Evolutionary conservation across 2,113 vertebrate genomes (phyloP), one percentile per base, ranked within the genome.

Genomic region (Mohoua ochrocephala): DNA sequence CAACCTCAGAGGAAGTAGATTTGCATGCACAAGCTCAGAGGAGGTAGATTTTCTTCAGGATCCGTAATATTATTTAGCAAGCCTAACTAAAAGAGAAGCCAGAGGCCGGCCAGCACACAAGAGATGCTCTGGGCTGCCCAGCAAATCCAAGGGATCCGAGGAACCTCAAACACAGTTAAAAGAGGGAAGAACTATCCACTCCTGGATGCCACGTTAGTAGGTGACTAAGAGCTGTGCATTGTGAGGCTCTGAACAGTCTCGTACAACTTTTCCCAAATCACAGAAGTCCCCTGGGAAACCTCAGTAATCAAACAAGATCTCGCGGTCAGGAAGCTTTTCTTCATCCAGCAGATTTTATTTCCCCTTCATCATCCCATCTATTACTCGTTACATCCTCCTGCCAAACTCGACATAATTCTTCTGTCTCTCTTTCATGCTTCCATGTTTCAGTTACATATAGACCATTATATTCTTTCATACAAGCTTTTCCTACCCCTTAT

Each of bases 211-310:
- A 95, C 65, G 11, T 81, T 73, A 47, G 59, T 75, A 87, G 77
- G 83, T 71, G 87, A 93, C 75, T 95, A n/a, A 89, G 91, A 89
- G 79, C 93, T 95, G 79, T 95, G 93, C 92, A 52, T 63, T 91
- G 84, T 0, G 5, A 87, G 89, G 76, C 93, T 91, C 92, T 95
- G 89, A 95, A 78, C 45, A 89, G 78, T 20, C 76, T 93, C 50
- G 75, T 92, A 93, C 68, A 96, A 47, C 78, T 92, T 97, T 97
- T 97, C 97, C 96, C 97, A 97, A 97, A 97, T 94, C 96, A 53
- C 90, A 86, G 65, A 91, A 83, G n/a, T 97, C 96, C 69, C 93
- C 56, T 13, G 96, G 91, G 93, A 95, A 91, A 87, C 33, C 54
- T 87, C 95, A 95, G 80, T 69, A 96, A 97, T 97, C 95, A 96